phyloP scores from a whole-genome alignment of 2,888 invertebrate species.

The Hydropsyche betteni region DNA sequence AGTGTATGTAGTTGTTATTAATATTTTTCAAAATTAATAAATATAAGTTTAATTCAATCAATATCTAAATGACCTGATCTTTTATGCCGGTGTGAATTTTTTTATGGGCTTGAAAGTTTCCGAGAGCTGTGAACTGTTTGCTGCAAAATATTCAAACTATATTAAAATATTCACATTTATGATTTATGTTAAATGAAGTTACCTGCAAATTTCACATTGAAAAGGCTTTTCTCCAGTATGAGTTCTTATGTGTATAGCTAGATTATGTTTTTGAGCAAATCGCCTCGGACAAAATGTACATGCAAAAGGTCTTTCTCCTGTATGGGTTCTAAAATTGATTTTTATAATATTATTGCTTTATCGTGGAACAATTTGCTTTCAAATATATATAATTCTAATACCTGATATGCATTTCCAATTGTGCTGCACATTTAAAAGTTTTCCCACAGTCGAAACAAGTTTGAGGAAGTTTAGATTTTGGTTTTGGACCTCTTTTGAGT shows the following conservation, averaged over 20 bases:
- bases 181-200: neutral
- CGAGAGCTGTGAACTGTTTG: conserved; percentile 69
- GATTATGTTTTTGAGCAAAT: conserved; percentile 71
- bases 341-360: neutral
- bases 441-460: conserved; percentile 69
- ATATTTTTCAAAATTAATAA: too few relatives aligned
- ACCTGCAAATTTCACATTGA: conserved; percentile 71
- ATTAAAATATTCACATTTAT: neutral
- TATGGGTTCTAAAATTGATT: conserved; percentile 63
- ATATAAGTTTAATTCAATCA: conserved; percentile 18
- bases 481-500: conserved; percentile 69
- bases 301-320: conserved; percentile 68
- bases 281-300: conserved; percentile 68
- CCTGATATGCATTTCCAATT: conserved; percentile 70
- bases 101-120: conserved; percentile 71
- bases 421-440: conserved; percentile 69
- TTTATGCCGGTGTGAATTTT: conserved; percentile 71
- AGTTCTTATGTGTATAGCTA: conserved; percentile 68
- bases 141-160: conserved; percentile 55
- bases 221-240: conserved; percentile 71
- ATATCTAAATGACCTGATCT: conserved; percentile 63
- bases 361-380: neutral
- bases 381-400: conserved; percentile 51
- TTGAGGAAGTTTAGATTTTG: conserved; percentile 67
- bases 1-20: too few relatives aligned